Evolutionary conservation across 2,888 invertebrate genomes (phyloP), one percentile per base, ranked within the genome.

Genomic region (Lagria hirta): DNA sequence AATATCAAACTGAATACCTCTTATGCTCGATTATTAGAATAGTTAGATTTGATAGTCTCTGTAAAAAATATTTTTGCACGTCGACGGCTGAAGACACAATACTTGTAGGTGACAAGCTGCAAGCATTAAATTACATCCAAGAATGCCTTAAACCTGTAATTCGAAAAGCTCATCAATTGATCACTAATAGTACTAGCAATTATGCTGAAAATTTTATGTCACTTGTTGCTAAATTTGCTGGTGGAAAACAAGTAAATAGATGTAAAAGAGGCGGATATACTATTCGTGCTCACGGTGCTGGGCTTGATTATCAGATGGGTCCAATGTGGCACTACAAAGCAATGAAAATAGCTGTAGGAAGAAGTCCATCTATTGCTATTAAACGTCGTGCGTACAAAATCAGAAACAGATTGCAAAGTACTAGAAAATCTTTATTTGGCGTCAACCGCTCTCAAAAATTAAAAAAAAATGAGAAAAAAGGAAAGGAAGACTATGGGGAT

Each of bases 121-220:
- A 30, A 6, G 18, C 18, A 15, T 8, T 30, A 7, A 18, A 30
- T 17, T 16, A 16, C 18, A 17, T 17, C 2, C 30, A 30, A 8
- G 30, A 30, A n/a, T 30, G 30, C 18, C n/a, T 30, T 3, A 30
- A 30, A 30, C 30, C 30, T 18, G 8, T 30, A 3, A 5, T 30
- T 4, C 13, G 26, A n/a, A 36, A 36, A 16, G 24, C 16, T 10
- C 26, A 27, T 3, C 23, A 26, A 26, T 7, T 36, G 7, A 17
- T 36, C 7, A 26, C 23, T 6, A 36, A 36, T 4, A 17, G 15
- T 8, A 36, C 23, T 10, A 36, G 26, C 12, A 36, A 36, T 15
- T 27, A 17, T 16, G 36, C 36, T 4, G 27, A 36, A 17, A 18
- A 26, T 10, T 28, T 26, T 27, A 36, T 26, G 23, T 36, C 36